Base-by-base conservation (phyloP, 2,113 vertebrate genomes). In the Oophaga pumilio region DNA sequence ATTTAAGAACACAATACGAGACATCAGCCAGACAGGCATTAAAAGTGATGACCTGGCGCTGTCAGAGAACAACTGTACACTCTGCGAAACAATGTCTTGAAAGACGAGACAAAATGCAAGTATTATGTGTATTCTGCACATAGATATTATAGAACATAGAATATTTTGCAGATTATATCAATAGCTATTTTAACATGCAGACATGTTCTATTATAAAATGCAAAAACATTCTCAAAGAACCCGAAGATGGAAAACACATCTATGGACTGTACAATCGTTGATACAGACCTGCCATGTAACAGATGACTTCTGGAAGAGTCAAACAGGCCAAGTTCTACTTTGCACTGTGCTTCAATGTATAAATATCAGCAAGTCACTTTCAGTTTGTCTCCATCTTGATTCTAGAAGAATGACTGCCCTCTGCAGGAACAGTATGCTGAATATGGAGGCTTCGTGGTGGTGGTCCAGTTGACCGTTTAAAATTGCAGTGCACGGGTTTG, bases 1-100 rank as follows among this genome's bases (percentile, higher is more conserved):
- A 59, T 95, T 97, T 0, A 99, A 99, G 91, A 91, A 93, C 83
- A 97, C 97, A 0, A 92, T 98, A 68, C 93, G 95, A 93, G 97
- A 98, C 90, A 92, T 97, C 69, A 97, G 94, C 91, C 95, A 96
- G 82, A 97, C 97, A 0, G 93, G 96, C 64, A 96, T 96, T 0
- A 94, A 92, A 43, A 97, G 96, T 0, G 97, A 98, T 76, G 94
- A 93, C 83, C 90, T 94, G 18, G 91, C 91, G 90, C 93, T 88
- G 88, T 91, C 93, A 0, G 93, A 95, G 74, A 93, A 81, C 88
- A 91, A 89, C 79, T 89, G 84, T 24, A 88, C 86, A 85, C 76
- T 0, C 0, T 91, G 89, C 18, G 95, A 96, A 86, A 93, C 92
- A 2, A 87, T 90, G 62, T 93, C 91, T 4, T 95, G 90, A 95